A percentile compares a stretch with the other conserved stretches of the same genome.
phyloP scores from a whole-genome alignment of 2,113 vertebrate species.

The Urocitellus parryii region DNA sequence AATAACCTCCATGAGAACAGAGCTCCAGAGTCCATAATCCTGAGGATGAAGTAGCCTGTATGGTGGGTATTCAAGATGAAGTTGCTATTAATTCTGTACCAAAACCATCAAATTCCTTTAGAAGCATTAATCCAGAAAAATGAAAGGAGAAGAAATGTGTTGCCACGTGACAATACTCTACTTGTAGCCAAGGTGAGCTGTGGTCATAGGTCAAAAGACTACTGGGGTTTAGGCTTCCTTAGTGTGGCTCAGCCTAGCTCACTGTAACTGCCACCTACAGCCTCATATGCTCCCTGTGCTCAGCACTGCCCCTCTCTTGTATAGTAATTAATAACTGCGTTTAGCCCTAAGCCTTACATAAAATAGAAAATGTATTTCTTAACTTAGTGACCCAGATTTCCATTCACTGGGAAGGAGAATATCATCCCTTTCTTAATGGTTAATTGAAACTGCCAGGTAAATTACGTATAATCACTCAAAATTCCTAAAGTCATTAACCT shows the following conservation, averaged over 20 bases:
- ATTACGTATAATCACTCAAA: not conserved
- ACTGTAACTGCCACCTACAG: not conserved
- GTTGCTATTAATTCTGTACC: not conserved
- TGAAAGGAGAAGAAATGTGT: not conserved
- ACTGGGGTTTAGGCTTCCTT: too few relatives aligned
- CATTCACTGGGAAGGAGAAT: not conserved
- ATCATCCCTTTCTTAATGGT: not conserved
- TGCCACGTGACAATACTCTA: too few relatives aligned
- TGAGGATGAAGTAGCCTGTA: not conserved
- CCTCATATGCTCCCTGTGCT: not conserved
- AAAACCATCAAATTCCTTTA: not conserved
- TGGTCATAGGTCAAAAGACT: too few relatives aligned
- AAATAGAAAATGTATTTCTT: not conserved
- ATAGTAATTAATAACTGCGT: not conserved
- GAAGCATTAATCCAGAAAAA: not conserved
- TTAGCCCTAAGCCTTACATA: not conserved
- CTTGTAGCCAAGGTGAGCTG: too few relatives aligned
- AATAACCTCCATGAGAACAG: too few relatives aligned
- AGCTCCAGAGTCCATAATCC: not conserved
- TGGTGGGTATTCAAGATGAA: not conserved
- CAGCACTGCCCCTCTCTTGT: too few relatives aligned
- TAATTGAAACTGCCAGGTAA: slow-evolving; percentile 25
- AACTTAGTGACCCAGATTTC: not conserved
- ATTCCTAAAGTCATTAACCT: not conserved
- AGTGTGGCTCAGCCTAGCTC: not conserved